A percentile compares a stretch with the other conserved stretches of the same genome.
Evolutionary conservation across 2,888 invertebrate genomes (phyloP).

Genomic region (Thecocarcelia acutangulata): DNA sequence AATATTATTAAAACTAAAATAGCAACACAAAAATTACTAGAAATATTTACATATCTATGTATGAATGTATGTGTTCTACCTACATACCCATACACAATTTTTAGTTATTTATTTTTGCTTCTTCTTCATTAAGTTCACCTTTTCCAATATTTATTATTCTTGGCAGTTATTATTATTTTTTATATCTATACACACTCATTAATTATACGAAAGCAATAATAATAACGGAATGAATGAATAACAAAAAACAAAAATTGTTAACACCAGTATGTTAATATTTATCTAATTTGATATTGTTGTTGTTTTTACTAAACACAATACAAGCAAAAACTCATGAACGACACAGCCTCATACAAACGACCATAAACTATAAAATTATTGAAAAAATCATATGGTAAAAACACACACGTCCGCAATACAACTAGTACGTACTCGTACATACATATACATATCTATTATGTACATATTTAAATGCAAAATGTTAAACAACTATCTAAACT

Average conservation of each 20-base stretch:
- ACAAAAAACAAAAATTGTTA: constrained; percentile 47
- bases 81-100: neutral
- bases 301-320: constrained; percentile 7
- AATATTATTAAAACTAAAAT: too few species aligned
- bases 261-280: constrained; percentile 65
- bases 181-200: constrained; percentile 19
- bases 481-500: constrained; percentile 71
- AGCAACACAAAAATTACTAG: too few species aligned
- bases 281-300: constrained; percentile 55
- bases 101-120: constrained; percentile 28
- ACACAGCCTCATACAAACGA: constrained; percentile 1
- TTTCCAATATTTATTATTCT: constrained; percentile 39
- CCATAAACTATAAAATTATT: constrained; percentile 1
- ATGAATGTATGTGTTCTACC: too few species aligned
- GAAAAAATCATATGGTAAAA: neutral
- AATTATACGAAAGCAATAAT: constrained; percentile 55
- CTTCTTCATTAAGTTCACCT: constrained; percentile 33
- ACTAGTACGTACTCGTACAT: too few species aligned
- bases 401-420: too few species aligned
- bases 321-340: constrained; percentile 28
- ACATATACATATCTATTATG: constrained; percentile 30
- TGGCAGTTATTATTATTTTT: constrained; percentile 1
- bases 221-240: constrained; percentile 58
- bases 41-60: too few species aligned
- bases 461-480: constrained; percentile 65